These are phyloP conservation scores for Bradysia coprophila DNA, from an alignment of 1,140 invertebrate species.

Conservation along the genomic window DNA sequence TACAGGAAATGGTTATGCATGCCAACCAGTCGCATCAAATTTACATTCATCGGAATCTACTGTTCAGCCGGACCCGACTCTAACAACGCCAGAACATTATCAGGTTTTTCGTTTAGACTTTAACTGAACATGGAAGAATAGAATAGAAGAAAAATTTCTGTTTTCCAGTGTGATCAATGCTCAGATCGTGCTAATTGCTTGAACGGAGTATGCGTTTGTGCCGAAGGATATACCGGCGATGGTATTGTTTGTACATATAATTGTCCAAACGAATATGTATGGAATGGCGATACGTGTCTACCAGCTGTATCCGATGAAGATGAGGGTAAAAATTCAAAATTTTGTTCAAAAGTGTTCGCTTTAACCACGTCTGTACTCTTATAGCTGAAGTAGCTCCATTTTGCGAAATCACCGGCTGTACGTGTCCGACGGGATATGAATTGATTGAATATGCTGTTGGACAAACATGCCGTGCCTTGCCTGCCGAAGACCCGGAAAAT, in stretches of 20 bases:
- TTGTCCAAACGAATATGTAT: constrained; percentile 21
- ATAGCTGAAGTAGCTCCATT: constrained; percentile 1
- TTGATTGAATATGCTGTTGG: constrained; percentile 1
- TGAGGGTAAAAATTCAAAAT: too few relatives aligned
- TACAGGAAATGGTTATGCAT: constrained; percentile 30
- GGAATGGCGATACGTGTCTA: constrained; percentile 16
- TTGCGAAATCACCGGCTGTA: background rate
- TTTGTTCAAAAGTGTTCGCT: too few relatives aligned
- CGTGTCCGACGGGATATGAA: constrained; percentile 2
- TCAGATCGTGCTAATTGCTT: constrained; percentile 33
- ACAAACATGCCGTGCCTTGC: background rate
- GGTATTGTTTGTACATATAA: constrained; percentile 40
- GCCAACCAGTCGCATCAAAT: constrained; percentile 8
- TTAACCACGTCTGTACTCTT: too few relatives aligned
- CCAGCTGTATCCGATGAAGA: constrained; percentile 10
- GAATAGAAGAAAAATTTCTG: too few relatives aligned
- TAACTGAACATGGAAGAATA: too few relatives aligned
- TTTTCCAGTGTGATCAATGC: constrained; percentile 24
- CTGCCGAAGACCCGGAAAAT: constrained; percentile 6
- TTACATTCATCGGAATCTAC: too few relatives aligned
- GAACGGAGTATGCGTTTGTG: constrained; percentile 38
- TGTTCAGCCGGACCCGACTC: background rate
- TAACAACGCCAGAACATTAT: too few relatives aligned
- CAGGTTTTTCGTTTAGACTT: too few relatives aligned
- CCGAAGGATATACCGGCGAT: constrained; percentile 54